Percentiles rank a stretch among this genome's conserved stretches.
These are phyloP conservation scores for Pelagia noctiluca DNA, from an alignment of 30 jellyfish, hydroid and myxozoan species.

Conservation along the genomic window DNA sequence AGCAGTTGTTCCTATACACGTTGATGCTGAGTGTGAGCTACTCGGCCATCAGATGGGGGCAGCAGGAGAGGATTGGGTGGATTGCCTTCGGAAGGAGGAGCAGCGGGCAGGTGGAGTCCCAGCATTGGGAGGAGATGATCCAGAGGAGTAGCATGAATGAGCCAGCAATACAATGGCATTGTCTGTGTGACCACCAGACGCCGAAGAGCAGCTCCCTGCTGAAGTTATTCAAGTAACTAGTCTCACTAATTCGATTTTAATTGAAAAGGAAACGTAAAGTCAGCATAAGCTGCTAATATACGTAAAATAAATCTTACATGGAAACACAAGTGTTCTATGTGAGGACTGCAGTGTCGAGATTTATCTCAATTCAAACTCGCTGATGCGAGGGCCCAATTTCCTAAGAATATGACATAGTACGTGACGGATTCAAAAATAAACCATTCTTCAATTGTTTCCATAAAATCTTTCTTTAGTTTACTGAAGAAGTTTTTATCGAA, in stretches of 20 bases:
- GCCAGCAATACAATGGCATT: slow-evolving; percentile 98
- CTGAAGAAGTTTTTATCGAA: too few relatives aligned
- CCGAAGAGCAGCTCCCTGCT: slow-evolving; percentile 76
- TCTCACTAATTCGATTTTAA: too few relatives aligned
- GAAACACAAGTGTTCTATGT: too few relatives aligned
- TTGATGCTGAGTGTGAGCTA: slow-evolving; percentile 95
- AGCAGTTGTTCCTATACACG: slow-evolving; percentile 85
- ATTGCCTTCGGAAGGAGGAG: slow-evolving; percentile 94
- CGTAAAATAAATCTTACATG: too few relatives aligned
- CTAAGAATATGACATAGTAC: too few relatives aligned
- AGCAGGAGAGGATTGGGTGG: slow-evolving; percentile 98
- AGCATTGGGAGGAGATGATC: slow-evolving; percentile 98
- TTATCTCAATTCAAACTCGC: too few relatives aligned
- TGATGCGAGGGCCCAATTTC: too few relatives aligned
- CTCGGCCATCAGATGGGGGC: slow-evolving; percentile 93
- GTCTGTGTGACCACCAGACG: slow-evolving; percentile 92
- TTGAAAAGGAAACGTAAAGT: not conserved
- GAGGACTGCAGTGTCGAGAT: too few relatives aligned
- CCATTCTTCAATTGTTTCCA: too few relatives aligned
- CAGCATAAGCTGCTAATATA: too few relatives aligned
- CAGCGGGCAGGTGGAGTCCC: slow-evolving; percentile 98
- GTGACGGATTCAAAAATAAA: too few relatives aligned
- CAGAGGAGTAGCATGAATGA: slow-evolving; percentile 80
- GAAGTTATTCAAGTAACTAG: slow-evolving; percentile 66
- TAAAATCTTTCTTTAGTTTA: too few relatives aligned